Percentiles rank a stretch among this genome's conserved stretches.
Evolutionary conservation across 2,888 invertebrate genomes (phyloP).

Genomic region (Drosophila tanythrix): DNA sequence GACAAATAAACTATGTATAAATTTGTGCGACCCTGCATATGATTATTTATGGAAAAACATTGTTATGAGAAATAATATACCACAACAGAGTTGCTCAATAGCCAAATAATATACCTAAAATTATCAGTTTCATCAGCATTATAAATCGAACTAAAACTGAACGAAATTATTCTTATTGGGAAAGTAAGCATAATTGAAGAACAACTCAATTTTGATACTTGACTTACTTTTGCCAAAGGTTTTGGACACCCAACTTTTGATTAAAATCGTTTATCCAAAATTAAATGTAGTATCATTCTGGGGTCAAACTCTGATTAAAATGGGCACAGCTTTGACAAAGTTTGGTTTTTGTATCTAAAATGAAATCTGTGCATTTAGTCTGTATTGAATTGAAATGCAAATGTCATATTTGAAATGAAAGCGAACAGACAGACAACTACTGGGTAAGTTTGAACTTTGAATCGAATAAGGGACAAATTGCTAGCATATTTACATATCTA

Average conservation of each 20-base stretch:
- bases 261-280: background rate
- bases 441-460: background rate
- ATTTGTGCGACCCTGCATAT: conserved; percentile 58
- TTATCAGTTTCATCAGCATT: background rate
- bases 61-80: background rate
- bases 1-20: conserved; percentile 70
- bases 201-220: background rate
- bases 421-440: background rate
- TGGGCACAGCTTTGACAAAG: too few relatives aligned
- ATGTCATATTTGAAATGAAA: background rate
- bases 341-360: background rate
- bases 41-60: conserved; percentile 25
- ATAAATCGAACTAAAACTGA: background rate
- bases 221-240: background rate
- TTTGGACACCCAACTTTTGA: background rate
- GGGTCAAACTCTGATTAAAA: background rate
- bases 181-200: background rate
- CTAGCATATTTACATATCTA: background rate
- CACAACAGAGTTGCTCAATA: background rate
- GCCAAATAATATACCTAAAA: background rate
- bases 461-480: background rate
- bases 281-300: background rate
- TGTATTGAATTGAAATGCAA: background rate
- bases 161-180: background rate
- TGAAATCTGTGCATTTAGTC: too few relatives aligned